Evolutionary conservation across 92 coral and sea anemone species (phyloP).

Genomic region (Porites evermanni): DNA sequence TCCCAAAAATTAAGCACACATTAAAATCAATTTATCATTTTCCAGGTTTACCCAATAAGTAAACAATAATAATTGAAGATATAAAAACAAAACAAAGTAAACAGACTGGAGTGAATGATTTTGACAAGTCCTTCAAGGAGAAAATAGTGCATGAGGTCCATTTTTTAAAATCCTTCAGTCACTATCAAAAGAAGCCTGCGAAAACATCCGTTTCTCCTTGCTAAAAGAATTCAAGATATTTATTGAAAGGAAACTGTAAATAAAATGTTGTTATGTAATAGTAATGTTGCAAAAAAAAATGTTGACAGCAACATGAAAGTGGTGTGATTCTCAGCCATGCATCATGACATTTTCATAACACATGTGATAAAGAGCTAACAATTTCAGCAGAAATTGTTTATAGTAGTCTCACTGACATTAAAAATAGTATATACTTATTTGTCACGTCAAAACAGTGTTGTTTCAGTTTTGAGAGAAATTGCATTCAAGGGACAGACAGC

Average conservation of each 20-base stretch:
- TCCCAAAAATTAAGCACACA: too few species aligned
- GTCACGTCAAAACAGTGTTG: too few species aligned
- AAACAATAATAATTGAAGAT: too few species aligned
- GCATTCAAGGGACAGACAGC: too few species aligned
- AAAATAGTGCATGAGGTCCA: too few species aligned
- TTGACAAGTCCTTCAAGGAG: background rate
- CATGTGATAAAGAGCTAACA: background rate
- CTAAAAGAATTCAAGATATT: background rate
- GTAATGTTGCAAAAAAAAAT: background rate
- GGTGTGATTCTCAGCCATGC: slow-evolving; percentile 15
- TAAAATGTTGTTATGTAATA: background rate
- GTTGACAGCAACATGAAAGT: background rate
- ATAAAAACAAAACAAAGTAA: background rate
- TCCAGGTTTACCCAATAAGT: too few species aligned
- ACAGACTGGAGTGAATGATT: background rate
- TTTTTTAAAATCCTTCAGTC: too few species aligned
- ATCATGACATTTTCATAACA: background rate
- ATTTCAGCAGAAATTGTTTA: background rate
- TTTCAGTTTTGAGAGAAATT: too few species aligned
- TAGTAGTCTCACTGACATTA: background rate
- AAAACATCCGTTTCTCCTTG: background rate
- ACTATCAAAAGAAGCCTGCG: background rate
- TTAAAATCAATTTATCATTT: too few species aligned
- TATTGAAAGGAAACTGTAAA: too few species aligned
- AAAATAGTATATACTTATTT: background rate